phyloP scores from a whole-genome alignment of 1,140 invertebrate species.

The Drosophila lacertosa region DNA sequence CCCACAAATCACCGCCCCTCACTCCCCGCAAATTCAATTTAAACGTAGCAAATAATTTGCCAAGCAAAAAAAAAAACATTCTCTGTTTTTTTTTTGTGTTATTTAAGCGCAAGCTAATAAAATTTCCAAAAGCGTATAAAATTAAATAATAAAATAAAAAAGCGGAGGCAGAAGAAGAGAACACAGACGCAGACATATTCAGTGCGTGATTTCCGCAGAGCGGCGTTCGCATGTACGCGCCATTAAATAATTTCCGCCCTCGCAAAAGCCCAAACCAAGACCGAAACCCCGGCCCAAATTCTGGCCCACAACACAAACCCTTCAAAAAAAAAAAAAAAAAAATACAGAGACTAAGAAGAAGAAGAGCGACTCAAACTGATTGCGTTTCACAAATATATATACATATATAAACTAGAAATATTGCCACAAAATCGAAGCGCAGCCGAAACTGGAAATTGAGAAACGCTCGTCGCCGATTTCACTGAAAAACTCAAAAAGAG shows the following conservation, averaged over 20 bases:
- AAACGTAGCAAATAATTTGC: slow-evolving; percentile 1
- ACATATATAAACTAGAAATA: slow-evolving; percentile 78
- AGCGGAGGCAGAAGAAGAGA: no score
- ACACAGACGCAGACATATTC: slow-evolving; percentile 45
- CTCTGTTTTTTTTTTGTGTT: slow-evolving; percentile 31
- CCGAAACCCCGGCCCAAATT: background rate
- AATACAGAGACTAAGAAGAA: no score
- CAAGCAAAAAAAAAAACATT: slow-evolving; percentile 26
- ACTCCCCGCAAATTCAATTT: slow-evolving; percentile 7
- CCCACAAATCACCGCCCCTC: background rate
- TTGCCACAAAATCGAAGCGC: slow-evolving; percentile 52
- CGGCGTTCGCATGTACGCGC: slow-evolving; percentile 71
- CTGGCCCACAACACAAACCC: slow-evolving; percentile 6
- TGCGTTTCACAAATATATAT: slow-evolving; percentile 79
- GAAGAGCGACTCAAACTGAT: no score
- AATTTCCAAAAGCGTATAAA: slow-evolving; percentile 56
- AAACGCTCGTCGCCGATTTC: slow-evolving; percentile 64
- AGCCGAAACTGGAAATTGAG: slow-evolving; percentile 66
- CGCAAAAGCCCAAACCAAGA: slow-evolving; percentile 26
- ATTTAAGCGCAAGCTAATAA: slow-evolving; percentile 54
- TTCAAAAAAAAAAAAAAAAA: no score
- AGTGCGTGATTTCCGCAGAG: slow-evolving; percentile 76
- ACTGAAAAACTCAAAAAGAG: slow-evolving; percentile 42
- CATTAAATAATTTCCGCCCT: slow-evolving; percentile 82
- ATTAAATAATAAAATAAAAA: slow-evolving; percentile 44